Evolutionary conservation across 1,140 invertebrate species (phyloP).

Genomic region (Drosophila orena): DNA sequence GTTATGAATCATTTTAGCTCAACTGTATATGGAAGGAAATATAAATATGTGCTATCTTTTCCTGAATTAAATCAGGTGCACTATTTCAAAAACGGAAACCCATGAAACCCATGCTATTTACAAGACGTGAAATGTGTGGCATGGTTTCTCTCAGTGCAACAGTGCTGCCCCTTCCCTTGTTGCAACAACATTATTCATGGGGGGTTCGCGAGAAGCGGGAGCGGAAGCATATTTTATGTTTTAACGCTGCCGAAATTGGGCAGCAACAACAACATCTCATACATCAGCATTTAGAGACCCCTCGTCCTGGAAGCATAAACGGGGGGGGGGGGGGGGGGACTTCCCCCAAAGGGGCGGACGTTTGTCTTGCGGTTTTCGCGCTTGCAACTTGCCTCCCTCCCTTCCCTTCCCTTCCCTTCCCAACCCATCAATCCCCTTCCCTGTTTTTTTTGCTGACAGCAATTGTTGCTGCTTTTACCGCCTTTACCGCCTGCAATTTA

Average conservation of each 20-base stretch:
- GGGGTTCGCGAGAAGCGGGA: constrained; percentile 36
- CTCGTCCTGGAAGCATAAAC: constrained; percentile 30
- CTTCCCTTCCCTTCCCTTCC: background rate
- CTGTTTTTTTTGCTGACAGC: constrained; percentile 57
- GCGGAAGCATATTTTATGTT: constrained; percentile 83
- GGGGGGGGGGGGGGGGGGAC: background rate
- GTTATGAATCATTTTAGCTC: too few relatives aligned
- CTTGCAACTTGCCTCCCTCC: constrained; percentile 61
- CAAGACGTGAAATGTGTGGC: too few relatives aligned
- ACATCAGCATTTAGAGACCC: constrained; percentile 80
- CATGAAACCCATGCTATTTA: too few relatives aligned
- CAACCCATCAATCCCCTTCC: too few relatives aligned
- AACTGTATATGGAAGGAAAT: too few relatives aligned
- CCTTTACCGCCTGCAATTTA: constrained; percentile 69
- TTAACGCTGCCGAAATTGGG: constrained; percentile 82
- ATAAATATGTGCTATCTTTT: too few relatives aligned
- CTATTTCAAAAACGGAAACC: too few relatives aligned
- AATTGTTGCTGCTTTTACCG: constrained; percentile 57
- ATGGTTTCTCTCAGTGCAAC: background rate
- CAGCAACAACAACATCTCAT: constrained; percentile 68
- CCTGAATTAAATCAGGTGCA: too few relatives aligned
- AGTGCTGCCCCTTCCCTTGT: constrained; percentile 8
- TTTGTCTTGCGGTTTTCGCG: constrained; percentile 77
- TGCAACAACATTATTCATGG: constrained; percentile 79
- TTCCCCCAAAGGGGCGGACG: constrained; percentile 34